A percentile compares a stretch with the other conserved stretches of the same genome.
Evolutionary conservation across 2,888 invertebrate species (phyloP).

Genomic region (Buathra laborator): DNA sequence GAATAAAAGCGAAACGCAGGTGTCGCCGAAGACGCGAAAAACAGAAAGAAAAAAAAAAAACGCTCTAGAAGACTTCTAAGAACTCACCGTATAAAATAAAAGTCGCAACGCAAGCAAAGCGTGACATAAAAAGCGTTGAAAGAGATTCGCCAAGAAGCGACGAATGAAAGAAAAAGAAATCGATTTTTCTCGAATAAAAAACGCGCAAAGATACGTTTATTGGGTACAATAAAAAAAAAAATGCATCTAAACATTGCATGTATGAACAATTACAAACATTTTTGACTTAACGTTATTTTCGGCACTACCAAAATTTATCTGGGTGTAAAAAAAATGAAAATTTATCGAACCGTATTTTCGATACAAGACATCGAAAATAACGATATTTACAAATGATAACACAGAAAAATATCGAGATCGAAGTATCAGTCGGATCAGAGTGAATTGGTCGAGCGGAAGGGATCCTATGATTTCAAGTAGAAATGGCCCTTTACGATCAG

Average conservation of each 20-base stretch:
- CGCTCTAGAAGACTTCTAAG: conserved; percentile 6
- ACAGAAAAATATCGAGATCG: background rate
- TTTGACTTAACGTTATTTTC: no score
- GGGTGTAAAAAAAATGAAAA: no score
- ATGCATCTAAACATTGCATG: background rate
- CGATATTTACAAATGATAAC: background rate
- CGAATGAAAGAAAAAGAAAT: background rate
- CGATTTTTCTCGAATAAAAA: background rate
- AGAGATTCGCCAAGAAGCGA: background rate
- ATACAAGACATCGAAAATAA: background rate
- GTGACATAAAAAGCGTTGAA: background rate
- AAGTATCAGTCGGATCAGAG: background rate
- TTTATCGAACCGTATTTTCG: background rate
- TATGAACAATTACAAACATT: background rate
- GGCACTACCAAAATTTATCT: no score
- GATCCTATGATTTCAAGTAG: conserved; percentile 21
- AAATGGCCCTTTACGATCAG: conserved; percentile 49
- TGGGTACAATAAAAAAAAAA: background rate
- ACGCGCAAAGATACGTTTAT: background rate
- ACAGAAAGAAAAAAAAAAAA: background rate
- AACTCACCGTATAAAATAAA: background rate
- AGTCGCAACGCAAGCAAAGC: background rate
- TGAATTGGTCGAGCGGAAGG: background rate
- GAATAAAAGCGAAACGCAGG: conserved; percentile 8
- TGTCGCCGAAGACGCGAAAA: background rate